Evolutionary conservation across 2,888 invertebrate genomes (phyloP).

Genomic region (Rapana venosa): DNA sequence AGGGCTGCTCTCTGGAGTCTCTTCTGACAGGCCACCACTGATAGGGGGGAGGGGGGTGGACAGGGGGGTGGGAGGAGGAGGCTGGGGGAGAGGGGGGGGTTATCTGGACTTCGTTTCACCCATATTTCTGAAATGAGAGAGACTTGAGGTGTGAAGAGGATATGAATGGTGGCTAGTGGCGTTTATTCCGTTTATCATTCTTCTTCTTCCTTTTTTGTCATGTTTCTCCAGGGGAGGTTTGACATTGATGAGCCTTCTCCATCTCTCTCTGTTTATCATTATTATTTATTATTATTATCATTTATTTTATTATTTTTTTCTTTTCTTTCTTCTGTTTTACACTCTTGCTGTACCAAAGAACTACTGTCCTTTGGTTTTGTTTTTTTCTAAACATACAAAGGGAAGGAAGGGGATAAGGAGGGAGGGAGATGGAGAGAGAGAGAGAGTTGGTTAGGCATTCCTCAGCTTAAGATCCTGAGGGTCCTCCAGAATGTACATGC

Average conservation of each 20-base stretch:
- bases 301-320: too few species aligned
- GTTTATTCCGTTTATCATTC: too few species aligned
- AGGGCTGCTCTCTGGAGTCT: neutral
- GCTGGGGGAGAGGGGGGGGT: neutral
- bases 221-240: too few species aligned
- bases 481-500: too few species aligned
- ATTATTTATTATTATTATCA: too few species aligned
- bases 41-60: conserved; percentile 21
- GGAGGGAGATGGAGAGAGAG: neutral
- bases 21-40: neutral
- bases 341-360: too few species aligned
- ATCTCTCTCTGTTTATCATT: too few species aligned
- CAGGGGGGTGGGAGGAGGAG: neutral
- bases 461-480: too few species aligned
- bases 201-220: too few species aligned
- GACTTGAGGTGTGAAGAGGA: neutral
- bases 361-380: too few species aligned
- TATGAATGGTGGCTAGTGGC: neutral
- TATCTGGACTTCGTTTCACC: conserved; percentile 17
- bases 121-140: conserved; percentile 23
- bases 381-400: neutral
- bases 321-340: too few species aligned
- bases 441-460: neutral
- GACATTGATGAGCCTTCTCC: too few species aligned
- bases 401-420: neutral